Evolutionary conservation across 1,140 invertebrate genomes (phyloP).

Genomic region (Papilio machaon): DNA sequence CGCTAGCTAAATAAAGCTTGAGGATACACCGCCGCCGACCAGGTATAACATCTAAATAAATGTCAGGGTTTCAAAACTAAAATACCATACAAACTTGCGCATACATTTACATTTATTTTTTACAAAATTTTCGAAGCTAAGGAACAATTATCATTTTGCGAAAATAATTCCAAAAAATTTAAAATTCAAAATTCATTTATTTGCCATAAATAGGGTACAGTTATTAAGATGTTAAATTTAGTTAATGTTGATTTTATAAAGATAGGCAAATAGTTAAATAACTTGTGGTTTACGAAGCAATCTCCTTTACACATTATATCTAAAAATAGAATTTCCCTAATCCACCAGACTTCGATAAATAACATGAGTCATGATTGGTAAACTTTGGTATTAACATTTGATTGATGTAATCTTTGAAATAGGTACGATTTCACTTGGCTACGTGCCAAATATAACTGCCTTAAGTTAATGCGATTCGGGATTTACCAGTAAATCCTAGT

Average conservation of each 20-base stretch:
- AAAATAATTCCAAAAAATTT: too few species aligned
- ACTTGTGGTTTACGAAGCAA: neutral
- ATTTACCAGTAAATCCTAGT: too few species aligned
- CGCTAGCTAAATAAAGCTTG: neutral
- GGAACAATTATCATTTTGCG: neutral
- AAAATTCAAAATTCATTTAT: too few species aligned
- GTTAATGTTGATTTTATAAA: too few species aligned
- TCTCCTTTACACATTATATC: neutral
- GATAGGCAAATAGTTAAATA: neutral
- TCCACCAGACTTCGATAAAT: neutral
- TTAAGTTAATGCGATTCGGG: too few species aligned
- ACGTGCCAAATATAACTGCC: neutral
- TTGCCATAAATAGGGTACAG: too few species aligned
- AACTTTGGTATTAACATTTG: constrained; percentile 25
- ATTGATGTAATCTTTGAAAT: constrained; percentile 9
- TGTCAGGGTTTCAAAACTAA: neutral
- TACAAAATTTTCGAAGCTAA: neutral
- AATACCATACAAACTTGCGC: neutral
- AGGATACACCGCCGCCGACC: neutral
- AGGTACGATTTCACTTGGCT: neutral
- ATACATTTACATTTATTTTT: neutral
- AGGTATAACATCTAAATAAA: constrained; percentile 1
- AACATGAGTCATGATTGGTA: constrained; percentile 4
- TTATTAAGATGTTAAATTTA: too few species aligned
- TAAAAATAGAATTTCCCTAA: neutral